Evolutionary conservation across 2,113 vertebrate species (phyloP).

Genomic region (Eira barbara): DNA sequence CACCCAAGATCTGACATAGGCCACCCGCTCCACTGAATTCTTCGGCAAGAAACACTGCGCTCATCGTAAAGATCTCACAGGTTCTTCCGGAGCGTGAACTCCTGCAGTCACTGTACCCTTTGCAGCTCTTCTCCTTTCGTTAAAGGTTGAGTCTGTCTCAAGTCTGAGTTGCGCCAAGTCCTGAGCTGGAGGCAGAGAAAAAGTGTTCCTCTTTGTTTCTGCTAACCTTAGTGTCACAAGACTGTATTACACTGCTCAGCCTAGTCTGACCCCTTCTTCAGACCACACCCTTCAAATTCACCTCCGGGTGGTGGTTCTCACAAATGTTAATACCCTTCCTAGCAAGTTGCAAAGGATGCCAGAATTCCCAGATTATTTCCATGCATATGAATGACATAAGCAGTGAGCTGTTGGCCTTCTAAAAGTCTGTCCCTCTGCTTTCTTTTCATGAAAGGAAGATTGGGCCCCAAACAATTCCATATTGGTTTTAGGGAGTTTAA

Average conservation of each 20-base stretch:
- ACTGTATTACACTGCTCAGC: background rate
- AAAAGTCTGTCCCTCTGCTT: background rate
- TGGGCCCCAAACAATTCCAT: background rate
- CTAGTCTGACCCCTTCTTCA: background rate
- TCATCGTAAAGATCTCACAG: background rate
- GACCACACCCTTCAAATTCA: background rate
- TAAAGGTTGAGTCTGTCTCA: background rate
- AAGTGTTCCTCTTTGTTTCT: background rate
- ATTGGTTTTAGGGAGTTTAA: background rate
- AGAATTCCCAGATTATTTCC: background rate
- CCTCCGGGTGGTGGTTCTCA: background rate
- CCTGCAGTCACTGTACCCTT: background rate
- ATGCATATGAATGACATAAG: background rate
- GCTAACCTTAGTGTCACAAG: background rate
- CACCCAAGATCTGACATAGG: background rate
- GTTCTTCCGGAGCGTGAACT: background rate
- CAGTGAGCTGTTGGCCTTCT: background rate
- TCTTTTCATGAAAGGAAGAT: background rate
- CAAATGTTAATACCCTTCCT: background rate
- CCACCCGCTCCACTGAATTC: background rate
- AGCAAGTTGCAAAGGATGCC: background rate
- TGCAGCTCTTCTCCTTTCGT: background rate
- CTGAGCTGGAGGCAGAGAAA: background rate
- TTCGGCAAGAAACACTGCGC: background rate
- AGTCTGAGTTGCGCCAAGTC: background rate